Evolutionary conservation across 2,797 vertebrate genomes (phyloP).

Genomic region (Cyprinella venusta): DNA sequence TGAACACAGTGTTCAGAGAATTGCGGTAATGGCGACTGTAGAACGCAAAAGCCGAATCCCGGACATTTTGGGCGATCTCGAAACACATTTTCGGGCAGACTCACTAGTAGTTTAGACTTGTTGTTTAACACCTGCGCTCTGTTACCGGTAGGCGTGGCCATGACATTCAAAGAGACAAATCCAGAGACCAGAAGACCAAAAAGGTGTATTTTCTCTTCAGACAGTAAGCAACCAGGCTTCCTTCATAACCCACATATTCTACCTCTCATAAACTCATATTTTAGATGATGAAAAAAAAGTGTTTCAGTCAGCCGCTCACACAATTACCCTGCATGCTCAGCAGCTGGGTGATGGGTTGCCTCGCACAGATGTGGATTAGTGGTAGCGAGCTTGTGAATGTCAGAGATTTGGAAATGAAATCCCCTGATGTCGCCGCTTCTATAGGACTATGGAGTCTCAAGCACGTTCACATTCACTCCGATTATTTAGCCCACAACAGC

Average conservation of each 20-base stretch:
- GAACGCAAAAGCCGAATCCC: no score
- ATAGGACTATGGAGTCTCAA: not conserved
- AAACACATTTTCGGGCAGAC: no score
- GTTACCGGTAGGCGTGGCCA: no score
- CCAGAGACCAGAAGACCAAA: not conserved
- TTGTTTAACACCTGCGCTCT: no score
- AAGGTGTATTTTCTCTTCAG: not conserved
- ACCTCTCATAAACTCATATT: not conserved
- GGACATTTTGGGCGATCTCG: no score
- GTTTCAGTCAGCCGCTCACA: not conserved
- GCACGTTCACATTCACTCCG: slow-evolving; percentile 8
- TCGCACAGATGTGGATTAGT: slow-evolving; percentile 25
- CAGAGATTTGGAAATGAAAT: slow-evolving; percentile 25
- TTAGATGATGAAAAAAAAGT: not conserved
- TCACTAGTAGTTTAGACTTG: no score
- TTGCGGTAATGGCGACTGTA: no score
- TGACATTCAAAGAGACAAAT: not conserved
- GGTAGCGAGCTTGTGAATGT: slow-evolving; percentile 21
- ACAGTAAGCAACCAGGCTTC: not conserved
- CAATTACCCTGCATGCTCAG: not conserved
- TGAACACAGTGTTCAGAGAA: no score
- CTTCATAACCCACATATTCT: not conserved
- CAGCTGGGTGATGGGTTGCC: not conserved
- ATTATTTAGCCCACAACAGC: slow-evolving; percentile 13
- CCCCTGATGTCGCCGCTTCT: not conserved